phyloP scores from a whole-genome alignment of 2,888 invertebrate species.

The Cryptosula pallasiana region DNA sequence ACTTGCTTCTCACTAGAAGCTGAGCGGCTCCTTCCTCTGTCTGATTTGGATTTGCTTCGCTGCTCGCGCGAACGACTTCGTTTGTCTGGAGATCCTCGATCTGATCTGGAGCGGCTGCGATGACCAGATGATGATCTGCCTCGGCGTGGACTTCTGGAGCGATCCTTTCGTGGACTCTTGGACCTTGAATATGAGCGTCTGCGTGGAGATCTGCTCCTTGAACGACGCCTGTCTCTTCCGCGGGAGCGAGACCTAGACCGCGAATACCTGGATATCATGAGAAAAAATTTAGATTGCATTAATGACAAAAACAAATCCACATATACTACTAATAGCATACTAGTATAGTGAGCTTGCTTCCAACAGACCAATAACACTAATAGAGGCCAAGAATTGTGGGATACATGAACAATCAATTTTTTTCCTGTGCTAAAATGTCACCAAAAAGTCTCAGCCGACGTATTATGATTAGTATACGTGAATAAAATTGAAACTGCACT shows the following conservation, averaged over 20 bases:
- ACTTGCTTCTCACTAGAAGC: not conserved
- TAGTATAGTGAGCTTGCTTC: too few species aligned
- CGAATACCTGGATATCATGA: conserved; percentile 30
- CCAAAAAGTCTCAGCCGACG: too few species aligned
- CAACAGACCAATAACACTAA: too few species aligned
- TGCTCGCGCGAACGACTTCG: not conserved
- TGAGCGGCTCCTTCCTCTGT: not conserved
- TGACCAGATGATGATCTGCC: not conserved
- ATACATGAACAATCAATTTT: not conserved
- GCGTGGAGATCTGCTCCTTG: conserved; percentile 1
- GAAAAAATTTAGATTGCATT: too few species aligned
- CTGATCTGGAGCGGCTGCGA: not conserved
- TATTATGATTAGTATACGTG: too few species aligned
- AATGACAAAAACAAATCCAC: too few species aligned
- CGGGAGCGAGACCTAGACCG: conserved; percentile 35
- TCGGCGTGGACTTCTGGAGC: not conserved
- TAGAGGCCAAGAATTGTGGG: too few species aligned
- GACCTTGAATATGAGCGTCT: conserved; percentile 32
- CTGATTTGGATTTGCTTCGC: not conserved
- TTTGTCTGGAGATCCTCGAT: not conserved
- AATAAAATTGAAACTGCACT: too few species aligned
- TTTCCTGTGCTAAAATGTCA: not conserved
- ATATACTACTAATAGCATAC: too few species aligned
- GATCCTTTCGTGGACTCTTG: conserved; percentile 43
- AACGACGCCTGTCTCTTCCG: not conserved